Evolutionary conservation across 2,113 vertebrate species (phyloP), one percentile per base, ranked within the genome.

Genomic region (Halcyon malimbica): DNA sequence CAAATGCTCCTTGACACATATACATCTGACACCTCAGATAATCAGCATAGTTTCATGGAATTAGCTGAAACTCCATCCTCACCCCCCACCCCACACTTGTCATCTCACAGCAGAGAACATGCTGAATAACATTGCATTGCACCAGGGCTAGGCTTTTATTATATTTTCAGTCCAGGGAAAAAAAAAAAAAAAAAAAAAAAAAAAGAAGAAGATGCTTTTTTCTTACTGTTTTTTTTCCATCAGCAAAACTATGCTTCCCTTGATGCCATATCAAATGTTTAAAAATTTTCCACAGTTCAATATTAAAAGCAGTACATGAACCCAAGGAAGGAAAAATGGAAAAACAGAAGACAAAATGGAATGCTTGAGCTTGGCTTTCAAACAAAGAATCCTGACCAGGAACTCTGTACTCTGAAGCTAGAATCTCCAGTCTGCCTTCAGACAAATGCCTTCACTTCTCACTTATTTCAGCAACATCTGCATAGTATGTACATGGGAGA

Each of bases 41-140:
- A 97, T 96, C 95, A 94, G 83, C 91, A 96, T 87, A 94, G 83
- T 95, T 95, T 89, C 21, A 46, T 70, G 78, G 89, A 95, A 94
- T 96, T 96, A 97, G 67, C 53, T 96, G 96, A 96, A 97, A 95
- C 80, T 82, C 59, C 96, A 96, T 96, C 86, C 87, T 92, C 81
- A 79, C 8, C 77, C 84, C 53, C 26, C 29, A 89, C 24, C 69
- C 77, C 57, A 33, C 2, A 3, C 94, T 96, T 96, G 96, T 96
- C 96, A 96, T 83, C 60, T 92, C 80, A 64, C 68, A 92, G 88
- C 74, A 83, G 69, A 95, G 89, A 92, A 86, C 90, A 75, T 71
- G 62, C 86, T 91, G 90, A 89, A 91, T 76, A 95, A 82, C 73
- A 90, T 50, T 44, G 50, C 76, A 53, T n/a, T 2, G 1, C 71